Evolutionary conservation across 2,888 invertebrate species (phyloP).

Genomic region (Polymixis lichenea): DNA sequence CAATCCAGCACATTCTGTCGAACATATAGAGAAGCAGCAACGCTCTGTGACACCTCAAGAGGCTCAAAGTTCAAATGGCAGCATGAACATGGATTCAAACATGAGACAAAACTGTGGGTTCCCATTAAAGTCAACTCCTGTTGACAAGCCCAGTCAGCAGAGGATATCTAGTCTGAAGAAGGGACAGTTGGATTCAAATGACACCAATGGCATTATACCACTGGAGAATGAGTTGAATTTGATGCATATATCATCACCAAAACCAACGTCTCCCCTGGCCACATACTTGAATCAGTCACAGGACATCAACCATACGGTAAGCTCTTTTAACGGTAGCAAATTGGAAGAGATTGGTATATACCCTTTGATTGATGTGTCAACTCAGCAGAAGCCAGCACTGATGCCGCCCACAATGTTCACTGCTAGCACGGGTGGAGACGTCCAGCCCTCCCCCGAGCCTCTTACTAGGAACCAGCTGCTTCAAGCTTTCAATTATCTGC

Average conservation of each 20-base stretch:
- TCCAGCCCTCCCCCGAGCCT: slow-evolving; percentile 91
- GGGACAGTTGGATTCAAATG: slow-evolving; percentile 76
- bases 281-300: slow-evolving; percentile 89
- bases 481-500: slow-evolving; percentile 96
- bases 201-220: slow-evolving; percentile 83
- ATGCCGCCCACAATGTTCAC: slow-evolving; percentile 97
- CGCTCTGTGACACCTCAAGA: slow-evolving; percentile 94
- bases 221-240: slow-evolving; percentile 89
- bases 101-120: slow-evolving; percentile 82
- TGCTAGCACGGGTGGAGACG: slow-evolving; percentile 88
- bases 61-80: slow-evolving; percentile 81
- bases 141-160: slow-evolving; percentile 84
- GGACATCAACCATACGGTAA: slow-evolving; percentile 81
- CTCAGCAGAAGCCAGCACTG: slow-evolving; percentile 93
- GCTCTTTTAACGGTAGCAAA: slow-evolving; percentile 81
- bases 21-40: slow-evolving; percentile 97
- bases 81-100: slow-evolving; percentile 77
- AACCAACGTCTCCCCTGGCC: slow-evolving; percentile 90
- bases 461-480: slow-evolving; percentile 96
- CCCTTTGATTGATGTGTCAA: slow-evolving; percentile 81
- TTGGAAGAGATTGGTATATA: slow-evolving; percentile 80
- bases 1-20: slow-evolving; percentile 95
- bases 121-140: slow-evolving; percentile 84
- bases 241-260: slow-evolving; percentile 90
- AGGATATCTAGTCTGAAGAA: slow-evolving; percentile 83